phyloP scores from a whole-genome alignment of 1,140 invertebrate genomes.

The Ladona fulva region DNA sequence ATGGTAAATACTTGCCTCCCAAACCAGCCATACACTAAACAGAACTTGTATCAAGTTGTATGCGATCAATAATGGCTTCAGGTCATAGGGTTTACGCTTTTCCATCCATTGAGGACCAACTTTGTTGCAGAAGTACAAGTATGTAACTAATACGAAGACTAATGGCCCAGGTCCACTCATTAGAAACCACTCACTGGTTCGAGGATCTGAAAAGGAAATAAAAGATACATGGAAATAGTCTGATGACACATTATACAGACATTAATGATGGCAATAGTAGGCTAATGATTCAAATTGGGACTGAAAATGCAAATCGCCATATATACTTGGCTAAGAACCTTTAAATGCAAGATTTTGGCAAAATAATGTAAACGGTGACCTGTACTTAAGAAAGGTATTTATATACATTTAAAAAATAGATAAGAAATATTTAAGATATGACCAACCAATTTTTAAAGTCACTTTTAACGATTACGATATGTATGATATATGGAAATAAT shows the following conservation, averaged over 20 bases:
- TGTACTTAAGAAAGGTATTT: neutral
- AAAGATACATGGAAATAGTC: neutral
- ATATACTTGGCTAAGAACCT: neutral
- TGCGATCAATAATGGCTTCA: constrained; percentile 38
- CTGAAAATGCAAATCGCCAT: neutral
- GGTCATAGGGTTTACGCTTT: constrained; percentile 36
- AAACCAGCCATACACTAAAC: constrained; percentile 36
- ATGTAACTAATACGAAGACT: constrained; percentile 35
- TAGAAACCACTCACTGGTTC: constrained; percentile 42
- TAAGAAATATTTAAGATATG: too few species aligned
- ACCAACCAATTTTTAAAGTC: too few species aligned
- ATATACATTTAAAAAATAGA: too few species aligned
- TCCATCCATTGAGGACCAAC: constrained; percentile 42
- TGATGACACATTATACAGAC: neutral
- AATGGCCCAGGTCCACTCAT: constrained; percentile 42
- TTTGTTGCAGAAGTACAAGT: constrained; percentile 35
- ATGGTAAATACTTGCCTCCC: constrained; percentile 28
- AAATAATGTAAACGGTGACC: neutral
- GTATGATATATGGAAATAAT: too few species aligned
- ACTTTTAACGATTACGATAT: too few species aligned
- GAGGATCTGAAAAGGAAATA: constrained; percentile 31
- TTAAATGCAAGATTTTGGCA: neutral
- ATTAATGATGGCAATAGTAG: neutral
- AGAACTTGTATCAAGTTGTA: constrained; percentile 43
- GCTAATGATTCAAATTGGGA: neutral